Conservation (phyloP, 2,888 invertebrate genomes). For the Saturnia pavonia region DNA sequence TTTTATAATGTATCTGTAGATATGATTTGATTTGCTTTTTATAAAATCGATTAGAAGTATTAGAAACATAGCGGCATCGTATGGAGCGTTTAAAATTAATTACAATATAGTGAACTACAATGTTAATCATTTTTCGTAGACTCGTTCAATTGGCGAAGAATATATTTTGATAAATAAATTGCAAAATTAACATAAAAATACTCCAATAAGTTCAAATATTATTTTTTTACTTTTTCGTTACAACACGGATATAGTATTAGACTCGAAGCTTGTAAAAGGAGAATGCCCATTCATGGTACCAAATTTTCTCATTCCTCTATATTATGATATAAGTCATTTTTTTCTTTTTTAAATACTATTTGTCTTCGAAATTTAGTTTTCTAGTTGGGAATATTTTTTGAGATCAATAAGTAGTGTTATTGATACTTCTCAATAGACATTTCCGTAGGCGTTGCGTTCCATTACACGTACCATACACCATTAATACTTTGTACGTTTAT, state of each 20-base stretch:
- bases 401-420: too few species aligned
- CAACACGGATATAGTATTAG: not conserved
- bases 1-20: not conserved
- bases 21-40: not conserved
- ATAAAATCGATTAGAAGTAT: not conserved
- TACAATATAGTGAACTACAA: not conserved
- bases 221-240: not conserved
- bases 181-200: not conserved
- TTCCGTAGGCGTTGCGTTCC: too few species aligned
- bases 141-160: not conserved
- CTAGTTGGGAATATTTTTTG: too few species aligned
- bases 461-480: too few species aligned
- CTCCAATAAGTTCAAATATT: not conserved
- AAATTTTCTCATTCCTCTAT: too few species aligned
- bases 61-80: not conserved
- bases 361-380: too few species aligned
- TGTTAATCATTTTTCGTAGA: not conserved
- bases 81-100: not conserved
- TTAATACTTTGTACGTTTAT: too few species aligned
- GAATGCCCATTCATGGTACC: too few species aligned
- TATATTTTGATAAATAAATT: not conserved
- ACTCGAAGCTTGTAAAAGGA: not conserved
- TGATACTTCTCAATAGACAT: too few species aligned
- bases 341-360: too few species aligned
- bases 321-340: not conserved